Evolutionary conservation across 2,888 invertebrate genomes (phyloP).

Genomic region (Drosophila kuntzei): DNA sequence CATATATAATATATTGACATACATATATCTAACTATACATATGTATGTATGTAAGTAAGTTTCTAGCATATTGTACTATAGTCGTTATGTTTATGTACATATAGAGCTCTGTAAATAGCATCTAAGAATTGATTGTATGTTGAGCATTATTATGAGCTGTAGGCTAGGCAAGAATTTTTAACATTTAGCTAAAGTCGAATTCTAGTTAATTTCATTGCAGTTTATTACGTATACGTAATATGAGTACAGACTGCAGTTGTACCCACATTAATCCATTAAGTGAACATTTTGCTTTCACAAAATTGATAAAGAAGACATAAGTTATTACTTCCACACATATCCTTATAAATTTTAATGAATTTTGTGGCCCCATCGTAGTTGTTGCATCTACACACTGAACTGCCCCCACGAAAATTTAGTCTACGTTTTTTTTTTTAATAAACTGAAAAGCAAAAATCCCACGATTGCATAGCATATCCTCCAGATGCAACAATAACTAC

Average conservation of each 20-base stretch:
- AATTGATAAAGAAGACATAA: constrained; percentile 7
- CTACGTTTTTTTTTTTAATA: constrained; percentile 21
- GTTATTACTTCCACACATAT: constrained; percentile 35
- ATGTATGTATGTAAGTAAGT: constrained; percentile 4
- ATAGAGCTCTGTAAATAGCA: constrained; percentile 48
- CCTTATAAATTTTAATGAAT: constrained; percentile 10
- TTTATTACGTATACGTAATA: constrained; percentile 14
- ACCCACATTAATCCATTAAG: constrained; percentile 26
- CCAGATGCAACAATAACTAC: constrained; percentile 23
- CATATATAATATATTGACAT: background rate
- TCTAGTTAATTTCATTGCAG: constrained; percentile 35
- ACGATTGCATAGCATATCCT: constrained; percentile 67
- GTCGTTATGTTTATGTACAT: constrained; percentile 27
- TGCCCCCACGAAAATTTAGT: constrained; percentile 27
- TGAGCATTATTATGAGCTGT: constrained; percentile 48
- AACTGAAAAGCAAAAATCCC: constrained; percentile 41
- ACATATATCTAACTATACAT: constrained; percentile 1
- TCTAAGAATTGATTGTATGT: constrained; percentile 44
- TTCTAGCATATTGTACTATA: background rate
- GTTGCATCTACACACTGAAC: constrained; percentile 25
- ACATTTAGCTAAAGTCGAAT: constrained; percentile 55
- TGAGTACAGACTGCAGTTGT: constrained; percentile 19
- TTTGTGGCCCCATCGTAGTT: constrained; percentile 10
- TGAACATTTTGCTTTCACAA: constrained; percentile 18
- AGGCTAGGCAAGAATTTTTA: constrained; percentile 68